Percentiles rank a stretch among this genome's conserved stretches.
These are phyloP conservation scores for Hylyphantes graminicola DNA, from an alignment of 1,140 invertebrate genomes.

Conservation along the genomic window DNA sequence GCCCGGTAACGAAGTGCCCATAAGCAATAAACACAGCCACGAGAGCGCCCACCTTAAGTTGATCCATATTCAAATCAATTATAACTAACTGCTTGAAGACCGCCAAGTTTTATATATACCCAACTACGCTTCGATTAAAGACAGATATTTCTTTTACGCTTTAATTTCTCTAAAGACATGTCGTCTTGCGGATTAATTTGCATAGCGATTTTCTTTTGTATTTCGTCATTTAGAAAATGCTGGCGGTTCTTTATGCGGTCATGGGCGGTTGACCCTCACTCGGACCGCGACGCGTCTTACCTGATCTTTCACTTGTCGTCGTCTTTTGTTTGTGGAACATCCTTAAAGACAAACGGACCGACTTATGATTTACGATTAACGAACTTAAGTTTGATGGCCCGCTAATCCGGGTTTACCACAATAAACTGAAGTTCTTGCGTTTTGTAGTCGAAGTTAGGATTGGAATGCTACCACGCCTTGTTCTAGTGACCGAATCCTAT, in stretches of 20 bases:
- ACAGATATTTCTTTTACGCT: constrained; percentile 2
- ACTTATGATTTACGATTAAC: constrained; percentile 49
- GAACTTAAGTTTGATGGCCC: constrained; percentile 48
- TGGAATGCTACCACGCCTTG: constrained; percentile 31
- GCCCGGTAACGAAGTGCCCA: too few species aligned
- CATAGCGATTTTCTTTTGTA: constrained; percentile 32
- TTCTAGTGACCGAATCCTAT: too few species aligned
- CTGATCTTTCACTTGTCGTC: constrained; percentile 13
- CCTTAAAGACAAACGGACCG: constrained; percentile 39
- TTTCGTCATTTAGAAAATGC: constrained; percentile 24
- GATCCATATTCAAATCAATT: too few species aligned
- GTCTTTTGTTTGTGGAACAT: constrained; percentile 14
- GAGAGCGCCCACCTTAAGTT: too few species aligned
- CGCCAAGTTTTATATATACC: constrained; percentile 4
- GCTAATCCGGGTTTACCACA: constrained; percentile 6
- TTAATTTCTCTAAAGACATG: background rate
- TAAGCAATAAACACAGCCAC: too few species aligned
- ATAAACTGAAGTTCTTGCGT: too few species aligned
- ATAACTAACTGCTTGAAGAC: too few species aligned
- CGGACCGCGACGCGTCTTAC: background rate
- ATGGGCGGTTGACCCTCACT: background rate
- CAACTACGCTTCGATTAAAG: constrained; percentile 49
- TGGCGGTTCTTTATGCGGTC: constrained; percentile 24
- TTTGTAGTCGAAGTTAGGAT: background rate
- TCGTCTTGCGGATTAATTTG: constrained; percentile 47